These are phyloP conservation scores for Brachypalpus laphriformis DNA, from an alignment of 2,888 invertebrate genomes.

Conservation along the genomic window DNA sequence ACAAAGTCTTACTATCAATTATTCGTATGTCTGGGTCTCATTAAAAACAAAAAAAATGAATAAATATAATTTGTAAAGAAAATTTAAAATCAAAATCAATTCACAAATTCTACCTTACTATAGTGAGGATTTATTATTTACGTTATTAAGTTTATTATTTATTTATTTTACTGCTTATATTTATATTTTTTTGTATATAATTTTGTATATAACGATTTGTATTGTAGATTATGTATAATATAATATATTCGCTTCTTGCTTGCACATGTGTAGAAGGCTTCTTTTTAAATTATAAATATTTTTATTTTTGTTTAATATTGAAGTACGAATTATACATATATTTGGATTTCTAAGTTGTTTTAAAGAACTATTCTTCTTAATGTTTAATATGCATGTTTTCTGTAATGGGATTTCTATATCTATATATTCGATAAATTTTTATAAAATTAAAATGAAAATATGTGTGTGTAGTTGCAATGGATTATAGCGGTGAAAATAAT, in stretches of 20 bases:
- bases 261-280: conserved; percentile 71
- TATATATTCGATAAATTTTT: conserved; percentile 12
- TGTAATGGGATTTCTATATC: conserved; percentile 52
- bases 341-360: conserved; percentile 23
- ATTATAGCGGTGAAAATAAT: conserved; percentile 6
- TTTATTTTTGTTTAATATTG: conserved; percentile 6
- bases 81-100: conserved; percentile 39
- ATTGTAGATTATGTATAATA: conserved; percentile 29
- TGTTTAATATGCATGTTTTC: conserved; percentile 65
- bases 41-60: not conserved
- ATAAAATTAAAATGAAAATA: conserved; percentile 11
- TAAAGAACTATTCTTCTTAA: conserved; percentile 4
- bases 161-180: conserved; percentile 15
- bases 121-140: conserved; percentile 67
- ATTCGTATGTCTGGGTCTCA: not conserved
- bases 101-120: conserved; percentile 74
- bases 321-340: not conserved
- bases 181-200: conserved; percentile 23
- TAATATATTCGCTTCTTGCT: conserved; percentile 60
- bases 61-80: conserved; percentile 20
- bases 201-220: not conserved
- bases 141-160: conserved; percentile 26
- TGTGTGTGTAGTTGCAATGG: not conserved
- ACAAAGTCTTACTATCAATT: not conserved
- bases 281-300: conserved; percentile 45